phyloP scores from a whole-genome alignment of 2,797 vertebrate genomes.

The Florisuga fusca region DNA sequence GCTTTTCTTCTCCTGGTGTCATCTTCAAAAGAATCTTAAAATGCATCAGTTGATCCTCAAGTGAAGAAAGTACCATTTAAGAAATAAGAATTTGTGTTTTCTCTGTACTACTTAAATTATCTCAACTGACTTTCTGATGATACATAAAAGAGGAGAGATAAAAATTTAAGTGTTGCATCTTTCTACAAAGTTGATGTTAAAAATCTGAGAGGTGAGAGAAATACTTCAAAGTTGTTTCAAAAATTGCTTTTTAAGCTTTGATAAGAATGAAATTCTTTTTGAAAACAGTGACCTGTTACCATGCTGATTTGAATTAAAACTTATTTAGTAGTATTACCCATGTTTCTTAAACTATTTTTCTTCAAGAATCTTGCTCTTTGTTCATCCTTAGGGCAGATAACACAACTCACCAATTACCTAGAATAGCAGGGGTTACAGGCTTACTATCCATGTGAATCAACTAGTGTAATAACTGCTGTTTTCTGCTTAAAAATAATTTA shows the following conservation, averaged over 20 bases:
- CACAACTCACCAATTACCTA: background rate
- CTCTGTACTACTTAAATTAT: background rate
- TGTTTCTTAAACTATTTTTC: background rate
- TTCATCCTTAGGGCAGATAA: background rate
- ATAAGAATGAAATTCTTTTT: background rate
- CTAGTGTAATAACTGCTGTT: background rate
- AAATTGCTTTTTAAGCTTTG: background rate
- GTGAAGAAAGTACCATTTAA: background rate
- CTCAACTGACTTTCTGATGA: background rate
- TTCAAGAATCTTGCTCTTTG: background rate
- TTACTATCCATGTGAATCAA: background rate
- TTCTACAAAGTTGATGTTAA: background rate
- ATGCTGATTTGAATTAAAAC: background rate
- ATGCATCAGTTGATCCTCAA: background rate
- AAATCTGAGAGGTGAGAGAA: background rate
- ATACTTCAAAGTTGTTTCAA: background rate
- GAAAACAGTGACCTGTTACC: background rate
- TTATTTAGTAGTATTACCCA: background rate
- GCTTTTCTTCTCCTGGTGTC: fast-evolving
- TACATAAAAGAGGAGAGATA: background rate
- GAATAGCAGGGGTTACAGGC: background rate
- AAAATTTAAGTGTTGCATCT: background rate
- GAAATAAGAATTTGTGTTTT: background rate
- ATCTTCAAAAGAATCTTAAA: background rate
- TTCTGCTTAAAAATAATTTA: background rate